phyloP scores from a whole-genome alignment of 2,797 vertebrate species.

The Urocyon cinereoargenteus region DNA sequence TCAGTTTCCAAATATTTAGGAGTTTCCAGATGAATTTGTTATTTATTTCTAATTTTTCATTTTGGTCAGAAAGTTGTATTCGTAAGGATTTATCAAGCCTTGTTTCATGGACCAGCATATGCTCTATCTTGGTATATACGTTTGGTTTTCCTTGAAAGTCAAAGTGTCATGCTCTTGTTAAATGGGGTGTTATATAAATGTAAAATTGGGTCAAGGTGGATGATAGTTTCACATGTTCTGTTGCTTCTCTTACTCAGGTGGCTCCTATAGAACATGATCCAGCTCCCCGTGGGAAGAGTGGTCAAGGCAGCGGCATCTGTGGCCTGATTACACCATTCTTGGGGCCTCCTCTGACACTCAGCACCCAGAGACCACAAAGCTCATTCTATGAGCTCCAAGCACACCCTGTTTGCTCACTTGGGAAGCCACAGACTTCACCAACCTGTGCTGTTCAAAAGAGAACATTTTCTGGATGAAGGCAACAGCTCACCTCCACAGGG shows the following conservation, averaged over 20 bases:
- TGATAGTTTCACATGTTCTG: not conserved
- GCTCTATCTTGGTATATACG: not conserved
- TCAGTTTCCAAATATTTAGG: not conserved
- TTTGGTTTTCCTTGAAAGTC: not conserved
- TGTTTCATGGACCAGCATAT: not conserved
- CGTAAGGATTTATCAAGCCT: not conserved
- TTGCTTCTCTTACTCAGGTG: not conserved
- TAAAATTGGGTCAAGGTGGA: not conserved
- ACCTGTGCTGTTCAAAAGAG: not conserved
- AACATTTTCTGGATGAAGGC: not conserved
- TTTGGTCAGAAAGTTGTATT: not conserved
- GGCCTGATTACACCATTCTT: accelerated
- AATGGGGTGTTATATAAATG: not conserved
- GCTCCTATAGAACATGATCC: not conserved
- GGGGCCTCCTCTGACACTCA: accelerated
- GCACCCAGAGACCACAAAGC: not conserved
- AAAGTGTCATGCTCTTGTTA: not conserved
- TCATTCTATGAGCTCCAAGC: not conserved
- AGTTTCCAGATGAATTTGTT: not conserved
- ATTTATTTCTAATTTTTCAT: not conserved
- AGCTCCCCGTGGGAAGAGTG: not conserved
- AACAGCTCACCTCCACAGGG: not conserved
- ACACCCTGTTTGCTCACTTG: not conserved
- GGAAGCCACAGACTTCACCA: not conserved
- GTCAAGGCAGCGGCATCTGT: not conserved